Evolutionary conservation across 2,888 invertebrate species (phyloP), one percentile per base, ranked within the genome.

Genomic region (Orchesella flavescens): DNA sequence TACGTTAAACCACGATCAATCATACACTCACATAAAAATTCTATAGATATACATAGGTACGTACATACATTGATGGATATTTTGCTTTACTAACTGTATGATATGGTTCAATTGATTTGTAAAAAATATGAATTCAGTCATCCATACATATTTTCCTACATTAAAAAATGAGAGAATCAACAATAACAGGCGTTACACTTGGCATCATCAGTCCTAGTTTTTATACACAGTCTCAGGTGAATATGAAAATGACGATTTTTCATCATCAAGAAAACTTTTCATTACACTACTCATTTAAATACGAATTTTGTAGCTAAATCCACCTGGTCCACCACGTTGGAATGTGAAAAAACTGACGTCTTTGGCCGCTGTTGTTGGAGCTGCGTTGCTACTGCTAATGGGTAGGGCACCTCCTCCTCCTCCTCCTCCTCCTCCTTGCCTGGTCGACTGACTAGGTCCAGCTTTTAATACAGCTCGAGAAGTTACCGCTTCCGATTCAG

Each of bases 281-380:
- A 69, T 61, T 46, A 63, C 34, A 75, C 46, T 43, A 61, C 57
- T 44, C 13, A 13, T 71, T 78, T 84, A 87, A 71, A 87, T 83
- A 72, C 80, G 83, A 59, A 87, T 87, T 84, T 87, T 87, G 84
- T 88, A 88, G 73, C 87, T 88, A 77, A 88, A 88, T 46, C 88
- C 88, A 46, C 88, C 88, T n/a, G 88, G 88, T 57, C 88, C 88
- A 57, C 88, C 87, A 24, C 88, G 83, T 66, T 88, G 85, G 69
- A 88, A 88, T 13, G 87, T 81, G 79, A 87, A 88, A 12, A 94
- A 94, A 88, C 94, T 94, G 0, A 94, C 94, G 43, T 85, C 84
- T 65, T 83, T 80, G 72, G 81, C 88, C 93, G 91, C n/a, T 63
- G 46, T 24, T 46, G 76, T 13, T 17, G 77, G 63, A 43, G 83